Percentiles rank a stretch among this genome's conserved stretches.
Evolutionary conservation across 2,113 vertebrate species (phyloP).

Genomic region (Recurvirostra avosetta): DNA sequence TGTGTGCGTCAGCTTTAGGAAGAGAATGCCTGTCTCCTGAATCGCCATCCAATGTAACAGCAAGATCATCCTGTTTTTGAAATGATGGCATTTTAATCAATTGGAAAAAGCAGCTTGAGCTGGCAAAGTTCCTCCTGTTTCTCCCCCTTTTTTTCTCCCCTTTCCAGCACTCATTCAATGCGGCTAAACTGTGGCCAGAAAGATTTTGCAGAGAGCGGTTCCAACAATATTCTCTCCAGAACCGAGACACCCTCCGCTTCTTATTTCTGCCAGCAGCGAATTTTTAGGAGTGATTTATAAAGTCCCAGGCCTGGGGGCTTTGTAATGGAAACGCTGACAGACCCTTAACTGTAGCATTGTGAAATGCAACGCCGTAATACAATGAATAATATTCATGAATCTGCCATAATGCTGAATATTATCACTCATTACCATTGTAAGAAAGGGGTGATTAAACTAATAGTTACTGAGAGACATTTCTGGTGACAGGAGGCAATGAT

Average conservation of each 20-base stretch:
- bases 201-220: neutral
- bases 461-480: conserved; percentile 77
- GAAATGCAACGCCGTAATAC: neutral
- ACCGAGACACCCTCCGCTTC: neutral
- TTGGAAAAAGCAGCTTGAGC: conserved; percentile 36
- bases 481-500: conserved; percentile 79
- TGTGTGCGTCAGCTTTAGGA: neutral
- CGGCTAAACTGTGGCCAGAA: neutral
- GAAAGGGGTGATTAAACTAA: conserved; percentile 76
- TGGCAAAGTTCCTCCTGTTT: conserved; percentile 11
- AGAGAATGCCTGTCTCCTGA: neutral
- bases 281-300: conserved; percentile 51
- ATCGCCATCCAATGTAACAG: neutral
- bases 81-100: conserved; percentile 33
- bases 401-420: conserved; percentile 56
- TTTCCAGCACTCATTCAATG: neutral
- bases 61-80: conserved; percentile 35
- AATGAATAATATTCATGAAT: conserved; percentile 55
- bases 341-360: conserved; percentile 34
- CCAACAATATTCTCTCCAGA: neutral
- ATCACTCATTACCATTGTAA: conserved; percentile 73
- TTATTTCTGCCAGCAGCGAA: conserved; percentile 6
- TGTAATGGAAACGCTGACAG: conserved; percentile 17
- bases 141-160: neutral
- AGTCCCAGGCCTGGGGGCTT: neutral